phyloP scores from a whole-genome alignment of 2,888 invertebrate species.

The Orchestes rusci region DNA sequence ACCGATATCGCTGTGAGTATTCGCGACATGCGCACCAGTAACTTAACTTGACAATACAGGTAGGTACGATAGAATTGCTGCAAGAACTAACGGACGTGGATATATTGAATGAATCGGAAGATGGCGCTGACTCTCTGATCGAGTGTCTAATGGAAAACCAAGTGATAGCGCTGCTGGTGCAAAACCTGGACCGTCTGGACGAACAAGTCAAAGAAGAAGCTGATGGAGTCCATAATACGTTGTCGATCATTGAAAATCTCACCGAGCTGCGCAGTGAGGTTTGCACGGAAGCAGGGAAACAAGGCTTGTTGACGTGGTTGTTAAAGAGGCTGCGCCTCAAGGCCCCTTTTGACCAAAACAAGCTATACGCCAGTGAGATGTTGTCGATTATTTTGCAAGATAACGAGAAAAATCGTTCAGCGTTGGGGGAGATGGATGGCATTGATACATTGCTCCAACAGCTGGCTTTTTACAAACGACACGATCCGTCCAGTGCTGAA shows the following conservation, averaged over 20 bases:
- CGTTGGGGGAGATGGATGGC: conserved; percentile 88
- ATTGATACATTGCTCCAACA: conserved; percentile 95
- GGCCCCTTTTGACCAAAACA: conserved; percentile 89
- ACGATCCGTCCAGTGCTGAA: conserved; percentile 84
- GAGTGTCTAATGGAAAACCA: conserved; percentile 86
- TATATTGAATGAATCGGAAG: conserved; percentile 88
- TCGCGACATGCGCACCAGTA: no score
- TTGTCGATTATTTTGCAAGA: conserved; percentile 91
- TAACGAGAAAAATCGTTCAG: conserved; percentile 70
- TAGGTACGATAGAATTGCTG: conserved; percentile 50
- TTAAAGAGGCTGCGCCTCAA: conserved; percentile 82
- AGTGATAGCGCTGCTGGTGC: conserved; percentile 75
- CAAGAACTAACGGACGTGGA: conserved; percentile 95
- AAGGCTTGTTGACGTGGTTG: conserved; percentile 84
- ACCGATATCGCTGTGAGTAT: conserved; percentile 64
- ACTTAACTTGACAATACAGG: no score
- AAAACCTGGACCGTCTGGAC: conserved; percentile 88
- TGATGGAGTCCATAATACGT: conserved; percentile 92
- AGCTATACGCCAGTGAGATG: conserved; percentile 93
- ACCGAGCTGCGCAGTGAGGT: conserved; percentile 84
- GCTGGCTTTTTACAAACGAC: conserved; percentile 88
- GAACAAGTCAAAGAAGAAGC: conserved; percentile 89
- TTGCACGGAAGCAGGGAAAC: conserved; percentile 77
- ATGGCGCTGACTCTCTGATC: conserved; percentile 81
- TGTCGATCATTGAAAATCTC: conserved; percentile 86